Base-by-base conservation (phyloP, 2,113 vertebrate species). In the Lamprologus tigripictilis region DNA sequence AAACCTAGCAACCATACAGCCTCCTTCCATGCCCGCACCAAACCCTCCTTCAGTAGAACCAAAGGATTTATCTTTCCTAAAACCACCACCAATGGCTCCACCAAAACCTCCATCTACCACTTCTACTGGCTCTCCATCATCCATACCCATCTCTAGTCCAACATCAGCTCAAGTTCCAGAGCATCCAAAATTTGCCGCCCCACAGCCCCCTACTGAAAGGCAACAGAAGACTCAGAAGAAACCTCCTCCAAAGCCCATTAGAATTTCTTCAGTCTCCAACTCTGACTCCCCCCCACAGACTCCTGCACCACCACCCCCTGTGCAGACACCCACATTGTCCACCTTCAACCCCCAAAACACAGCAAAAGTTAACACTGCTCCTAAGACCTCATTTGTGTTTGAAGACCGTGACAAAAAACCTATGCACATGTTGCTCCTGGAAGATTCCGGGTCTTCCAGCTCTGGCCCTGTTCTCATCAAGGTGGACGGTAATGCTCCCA, bases 261-360 rank as follows among this genome's bases (percentile, higher is more conserved):
- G 97, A 88, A 26, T 93, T 21, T 96, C 96, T 11, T 97, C 96
- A 14, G 93, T 96, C 1, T 31, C 87, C 19, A 96, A 3, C 57
- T 2, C 86, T 9, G 96, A 96, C 28, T 35, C 85, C 21, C 91
- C 93, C 12, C 91, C 92, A 42, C 71, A 85, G 12, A 71, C 21
- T n/a, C 88, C 94, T 26, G 92, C 92, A 10, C 94, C 95, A 21
- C 23, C 93, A 54, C 88, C 93, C 4, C 88, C 92, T 9, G 53
- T 68, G 8, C 85, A 93, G 37, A 83, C 84, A 16, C 57, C 85
- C 47, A 92, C 91, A 33, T 87, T 86, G 14, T 97, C 96, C 57
- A 96, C 95, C 76, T 97, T 97, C 88, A 97, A 96, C 84, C 96
- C 96, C 11, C 95, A 95, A 82, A 94, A 95, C 81, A 93, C 94